Evolutionary conservation across 2,888 invertebrate genomes (phyloP).

Genomic region (Proisotoma minuta): DNA sequence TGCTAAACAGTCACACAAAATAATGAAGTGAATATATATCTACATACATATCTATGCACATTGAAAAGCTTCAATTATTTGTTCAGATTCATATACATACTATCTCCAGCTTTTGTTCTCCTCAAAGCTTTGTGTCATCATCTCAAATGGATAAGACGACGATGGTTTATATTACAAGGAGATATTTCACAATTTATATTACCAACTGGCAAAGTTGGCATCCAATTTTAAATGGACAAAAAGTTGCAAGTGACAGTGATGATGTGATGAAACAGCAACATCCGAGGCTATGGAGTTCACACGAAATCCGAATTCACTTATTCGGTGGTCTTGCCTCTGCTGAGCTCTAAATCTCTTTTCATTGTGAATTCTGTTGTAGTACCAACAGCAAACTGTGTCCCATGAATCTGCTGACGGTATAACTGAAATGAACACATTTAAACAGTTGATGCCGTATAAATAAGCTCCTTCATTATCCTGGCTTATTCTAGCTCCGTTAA

Average conservation of each 20-base stretch:
- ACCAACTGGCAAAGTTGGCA: neutral
- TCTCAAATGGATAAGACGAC: too few relatives aligned
- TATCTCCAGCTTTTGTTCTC: too few relatives aligned
- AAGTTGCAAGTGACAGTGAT: constrained; percentile 12
- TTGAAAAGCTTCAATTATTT: too few relatives aligned
- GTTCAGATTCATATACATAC: too few relatives aligned
- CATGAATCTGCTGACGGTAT: constrained; percentile 14
- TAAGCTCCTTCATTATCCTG: constrained; percentile 42
- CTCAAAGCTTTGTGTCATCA: too few relatives aligned
- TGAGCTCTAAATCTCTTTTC: constrained; percentile 17
- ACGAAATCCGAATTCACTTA: neutral
- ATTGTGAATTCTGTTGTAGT: constrained; percentile 12
- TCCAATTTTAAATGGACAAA: constrained; percentile 4
- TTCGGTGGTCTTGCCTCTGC: neutral
- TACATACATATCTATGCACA: too few relatives aligned
- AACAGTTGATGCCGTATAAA: constrained; percentile 38
- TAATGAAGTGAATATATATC: too few relatives aligned
- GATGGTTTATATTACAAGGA: too few relatives aligned
- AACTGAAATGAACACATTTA: constrained; percentile 35
- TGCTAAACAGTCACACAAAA: neutral
- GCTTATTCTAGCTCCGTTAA: constrained; percentile 23
- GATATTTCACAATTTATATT: constrained; percentile 1
- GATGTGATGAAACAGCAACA: constrained; percentile 17
- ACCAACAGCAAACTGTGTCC: neutral
- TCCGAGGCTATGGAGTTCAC: constrained; percentile 13